Evolutionary conservation across 2,888 invertebrate genomes (phyloP).

Genomic region (Patella pellucida): DNA sequence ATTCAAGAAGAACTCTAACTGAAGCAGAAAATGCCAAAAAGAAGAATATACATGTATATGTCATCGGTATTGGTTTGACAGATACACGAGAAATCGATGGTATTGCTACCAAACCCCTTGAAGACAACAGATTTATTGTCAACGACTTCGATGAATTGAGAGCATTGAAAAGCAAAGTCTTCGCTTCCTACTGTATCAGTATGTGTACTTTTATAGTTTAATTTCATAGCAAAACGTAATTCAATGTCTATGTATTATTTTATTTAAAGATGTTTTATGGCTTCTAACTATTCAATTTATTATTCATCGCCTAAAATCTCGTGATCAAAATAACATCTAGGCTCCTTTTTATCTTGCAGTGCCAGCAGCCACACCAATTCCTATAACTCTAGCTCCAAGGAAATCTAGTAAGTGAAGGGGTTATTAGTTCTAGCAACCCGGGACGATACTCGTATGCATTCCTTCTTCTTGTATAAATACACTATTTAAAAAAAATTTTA

Average conservation of each 20-base stretch:
- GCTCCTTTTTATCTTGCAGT: background rate
- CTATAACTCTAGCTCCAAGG: slow-evolving; percentile 16
- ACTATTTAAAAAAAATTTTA: too few relatives aligned
- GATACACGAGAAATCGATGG: slow-evolving; percentile 58
- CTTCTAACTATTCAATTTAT: too few relatives aligned
- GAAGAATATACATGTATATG: slow-evolving; percentile 50
- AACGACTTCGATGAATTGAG: slow-evolving; percentile 51
- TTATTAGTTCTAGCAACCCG: too few relatives aligned
- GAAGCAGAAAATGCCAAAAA: slow-evolving; percentile 50
- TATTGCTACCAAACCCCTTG: slow-evolving; percentile 54
- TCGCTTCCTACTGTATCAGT: slow-evolving; percentile 34
- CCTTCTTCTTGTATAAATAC: too few relatives aligned
- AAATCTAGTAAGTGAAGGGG: slow-evolving; percentile 14
- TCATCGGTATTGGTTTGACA: slow-evolving; percentile 53
- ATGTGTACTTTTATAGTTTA: slow-evolving; percentile 9
- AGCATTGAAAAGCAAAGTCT: slow-evolving; percentile 43
- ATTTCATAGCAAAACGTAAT: too few relatives aligned
- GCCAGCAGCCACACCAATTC: slow-evolving; percentile 19
- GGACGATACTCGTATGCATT: too few relatives aligned
- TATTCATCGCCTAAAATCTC: background rate
- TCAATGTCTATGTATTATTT: too few relatives aligned
- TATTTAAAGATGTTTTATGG: too few relatives aligned
- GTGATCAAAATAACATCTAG: too few relatives aligned
- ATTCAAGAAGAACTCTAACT: slow-evolving; percentile 51
- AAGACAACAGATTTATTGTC: slow-evolving; percentile 51